Conservation (phyloP, 2,888 invertebrate genomes). For the Thera britannica region DNA sequence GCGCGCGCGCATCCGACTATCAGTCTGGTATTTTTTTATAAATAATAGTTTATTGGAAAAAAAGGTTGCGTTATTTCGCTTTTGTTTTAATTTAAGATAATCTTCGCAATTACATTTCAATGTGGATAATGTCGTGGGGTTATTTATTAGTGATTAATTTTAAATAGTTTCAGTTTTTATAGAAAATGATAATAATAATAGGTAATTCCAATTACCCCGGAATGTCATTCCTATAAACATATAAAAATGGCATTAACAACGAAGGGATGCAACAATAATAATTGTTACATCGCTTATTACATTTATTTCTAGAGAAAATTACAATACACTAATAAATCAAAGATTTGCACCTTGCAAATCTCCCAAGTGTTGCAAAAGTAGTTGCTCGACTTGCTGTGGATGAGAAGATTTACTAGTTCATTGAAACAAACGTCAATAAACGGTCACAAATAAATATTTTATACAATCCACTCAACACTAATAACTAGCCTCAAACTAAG, state of each 20-base stretch:
- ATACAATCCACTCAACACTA: too few relatives aligned
- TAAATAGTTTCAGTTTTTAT: not conserved
- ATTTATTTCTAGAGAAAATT: too few relatives aligned
- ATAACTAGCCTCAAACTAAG: too few relatives aligned
- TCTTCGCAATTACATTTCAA: conserved; percentile 31
- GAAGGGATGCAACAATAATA: too few relatives aligned
- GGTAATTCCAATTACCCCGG: too few relatives aligned
- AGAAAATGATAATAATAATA: too few relatives aligned
- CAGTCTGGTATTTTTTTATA: conserved; percentile 36
- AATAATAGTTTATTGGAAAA: conserved; percentile 22
- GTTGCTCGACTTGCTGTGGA: conserved; percentile 46
- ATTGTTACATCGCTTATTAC: too few relatives aligned
- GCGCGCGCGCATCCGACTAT: conserved; percentile 63
- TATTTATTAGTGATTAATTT: conserved; percentile 25
- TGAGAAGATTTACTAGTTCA: conserved; percentile 19
- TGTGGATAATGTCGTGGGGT: conserved; percentile 17
- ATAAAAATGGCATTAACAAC: too few relatives aligned
- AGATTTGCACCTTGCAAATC: conserved; percentile 49
- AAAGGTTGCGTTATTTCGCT: conserved; percentile 21
- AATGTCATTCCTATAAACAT: too few relatives aligned
- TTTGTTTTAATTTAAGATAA: conserved; percentile 35
- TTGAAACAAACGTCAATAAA: conserved; percentile 16
- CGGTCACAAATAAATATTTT: not conserved
- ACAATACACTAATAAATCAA: too few relatives aligned
- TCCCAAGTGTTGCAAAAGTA: conserved; percentile 47